These are phyloP conservation scores for Drosophila repletoides DNA, from an alignment of 1,140 invertebrate genomes.

Conservation along the genomic window DNA sequence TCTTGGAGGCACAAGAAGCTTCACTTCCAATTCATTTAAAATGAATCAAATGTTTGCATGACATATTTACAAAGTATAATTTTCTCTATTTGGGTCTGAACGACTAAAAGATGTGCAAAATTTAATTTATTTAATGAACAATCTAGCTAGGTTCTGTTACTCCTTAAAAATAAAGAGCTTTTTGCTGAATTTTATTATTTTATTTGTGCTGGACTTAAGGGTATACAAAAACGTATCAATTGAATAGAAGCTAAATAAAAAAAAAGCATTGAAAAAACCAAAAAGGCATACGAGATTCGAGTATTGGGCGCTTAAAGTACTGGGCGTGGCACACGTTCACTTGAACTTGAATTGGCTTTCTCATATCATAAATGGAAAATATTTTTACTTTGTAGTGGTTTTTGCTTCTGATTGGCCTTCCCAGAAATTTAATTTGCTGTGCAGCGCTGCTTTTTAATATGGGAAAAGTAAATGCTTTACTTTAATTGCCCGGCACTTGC, in stretches of 20 bases:
- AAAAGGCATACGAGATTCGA: neutral
- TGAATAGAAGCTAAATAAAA: neutral
- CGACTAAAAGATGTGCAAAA: neutral
- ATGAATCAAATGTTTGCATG: slow-evolving; percentile 56
- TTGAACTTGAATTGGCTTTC: neutral
- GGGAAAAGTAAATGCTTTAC: slow-evolving; percentile 14
- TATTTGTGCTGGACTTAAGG: no score
- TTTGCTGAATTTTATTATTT: no score
- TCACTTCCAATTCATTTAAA: slow-evolving; percentile 54
- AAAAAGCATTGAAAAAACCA: slow-evolving; percentile 2
- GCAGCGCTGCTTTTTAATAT: slow-evolving; percentile 25
- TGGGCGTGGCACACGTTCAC: neutral
- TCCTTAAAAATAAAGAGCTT: no score
- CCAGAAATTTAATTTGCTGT: slow-evolving; percentile 29
- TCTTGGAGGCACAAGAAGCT: no score
- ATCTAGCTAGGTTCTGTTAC: no score
- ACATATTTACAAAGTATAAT: neutral
- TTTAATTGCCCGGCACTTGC: slow-evolving; percentile 23
- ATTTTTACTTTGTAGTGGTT: slow-evolving; percentile 35
- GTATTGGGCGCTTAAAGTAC: neutral
- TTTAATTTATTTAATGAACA: no score
- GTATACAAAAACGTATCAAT: neutral
- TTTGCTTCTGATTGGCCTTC: slow-evolving; percentile 16
- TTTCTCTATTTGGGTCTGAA: no score
- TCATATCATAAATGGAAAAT: slow-evolving; percentile 11